Evolutionary conservation across 1,140 invertebrate species (phyloP).

Genomic region (Monomorium pharaonis): DNA sequence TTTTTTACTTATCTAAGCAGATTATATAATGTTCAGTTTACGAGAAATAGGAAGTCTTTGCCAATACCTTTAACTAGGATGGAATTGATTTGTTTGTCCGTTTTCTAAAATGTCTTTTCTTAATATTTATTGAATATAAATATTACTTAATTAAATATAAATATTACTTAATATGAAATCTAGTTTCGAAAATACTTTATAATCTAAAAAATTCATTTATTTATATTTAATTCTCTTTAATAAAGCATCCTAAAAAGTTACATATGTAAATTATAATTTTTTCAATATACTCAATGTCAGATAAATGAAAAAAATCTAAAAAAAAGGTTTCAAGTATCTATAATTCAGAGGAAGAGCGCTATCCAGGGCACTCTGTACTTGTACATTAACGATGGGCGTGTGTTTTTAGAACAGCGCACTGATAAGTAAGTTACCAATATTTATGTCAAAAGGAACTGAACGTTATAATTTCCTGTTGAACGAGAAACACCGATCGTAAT

Average conservation of each 20-base stretch:
- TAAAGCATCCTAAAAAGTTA: background rate
- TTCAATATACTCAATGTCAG: background rate
- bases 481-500: constrained; percentile 24
- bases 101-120: background rate
- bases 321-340: background rate
- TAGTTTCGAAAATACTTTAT: background rate
- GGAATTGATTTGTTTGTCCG: background rate
- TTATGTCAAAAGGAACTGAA: background rate
- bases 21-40: too few species aligned
- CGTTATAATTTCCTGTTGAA: constrained; percentile 39
- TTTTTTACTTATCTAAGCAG: too few species aligned
- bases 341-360: background rate
- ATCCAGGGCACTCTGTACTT: background rate
- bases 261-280: background rate
- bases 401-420: background rate
- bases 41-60: too few species aligned
- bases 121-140: too few species aligned
- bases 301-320: background rate
- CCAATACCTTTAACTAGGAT: too few species aligned
- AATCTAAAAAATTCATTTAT: too few species aligned
- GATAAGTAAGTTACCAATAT: background rate
- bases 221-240: background rate
- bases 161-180: background rate
- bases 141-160: too few species aligned
- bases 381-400: background rate